Evolutionary conservation across 2,888 invertebrate species (phyloP), one percentile per base, ranked within the genome.

Genomic region (Diploptera punctata): DNA sequence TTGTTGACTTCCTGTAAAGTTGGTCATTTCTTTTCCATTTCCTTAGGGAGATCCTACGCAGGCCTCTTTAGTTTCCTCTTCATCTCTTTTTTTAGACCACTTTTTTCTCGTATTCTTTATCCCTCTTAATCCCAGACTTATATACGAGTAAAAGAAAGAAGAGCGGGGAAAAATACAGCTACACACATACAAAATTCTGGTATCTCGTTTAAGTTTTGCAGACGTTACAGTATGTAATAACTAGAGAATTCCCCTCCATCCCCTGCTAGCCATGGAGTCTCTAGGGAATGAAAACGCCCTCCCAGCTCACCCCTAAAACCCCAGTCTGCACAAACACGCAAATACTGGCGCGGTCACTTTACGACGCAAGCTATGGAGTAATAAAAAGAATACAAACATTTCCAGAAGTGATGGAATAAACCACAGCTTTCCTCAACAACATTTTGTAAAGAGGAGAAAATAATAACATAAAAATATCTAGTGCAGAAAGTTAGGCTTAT

Each of bases 351-450:
- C 57, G 57, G 57, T 57, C 57, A 57, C 18, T 57, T 31, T 57
- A 57, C 21, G 31, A 29, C n/a, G 16, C 4, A n/a, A n/a, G 57
- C 57, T n/a, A 57, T 57, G 57, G 29, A 57, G 57, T n/a, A 57
- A 57, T 57, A 57, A 57, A 29, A 57, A 31, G 29, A 18, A 13
- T 16, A 29, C 57, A 29, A n/a, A n/a, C 1, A n/a, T 29, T 57
- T 57, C n/a, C 4, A 31, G 57, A n/a, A n/a, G 57, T 16, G 57
- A n/a, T 29, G n/a, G 31, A 31, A 31, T 31, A 57, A 54, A 54
- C 54, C 54, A 16, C 26, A 13, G 54, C 26, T 54, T 54, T 31
- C 31, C 13, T 29, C 13, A 57, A 31, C 1, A 3, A 29, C 5
- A 57, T 10, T 0, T 54, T 24, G n/a, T n/a, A n/a, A n/a, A n/a